Evolutionary conservation across 2,797 vertebrate species (phyloP).

Genomic region (Crax fasciolata): DNA sequence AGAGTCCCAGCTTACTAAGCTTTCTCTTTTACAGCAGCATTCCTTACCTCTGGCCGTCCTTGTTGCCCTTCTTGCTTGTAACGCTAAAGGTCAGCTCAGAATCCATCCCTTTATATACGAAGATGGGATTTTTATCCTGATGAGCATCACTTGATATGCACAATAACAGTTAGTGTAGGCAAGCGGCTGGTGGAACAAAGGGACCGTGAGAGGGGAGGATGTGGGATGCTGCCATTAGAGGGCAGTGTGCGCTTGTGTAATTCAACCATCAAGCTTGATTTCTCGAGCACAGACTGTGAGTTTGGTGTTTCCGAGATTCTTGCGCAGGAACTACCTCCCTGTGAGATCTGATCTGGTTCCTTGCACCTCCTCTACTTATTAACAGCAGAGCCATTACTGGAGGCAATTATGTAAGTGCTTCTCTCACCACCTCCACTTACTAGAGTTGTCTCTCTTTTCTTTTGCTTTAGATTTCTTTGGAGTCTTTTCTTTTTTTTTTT

Average conservation of each 20-base stretch:
- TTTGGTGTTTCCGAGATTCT: background rate
- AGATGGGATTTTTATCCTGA: background rate
- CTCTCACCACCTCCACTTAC: background rate
- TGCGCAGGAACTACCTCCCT: background rate
- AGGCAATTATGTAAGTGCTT: background rate
- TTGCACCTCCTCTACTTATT: background rate
- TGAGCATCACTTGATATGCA: background rate
- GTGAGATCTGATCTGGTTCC: background rate
- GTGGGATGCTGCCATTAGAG: conserved; percentile 44
- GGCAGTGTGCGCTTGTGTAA: conserved; percentile 47
- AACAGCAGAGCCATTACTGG: background rate
- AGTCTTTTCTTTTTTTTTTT: background rate
- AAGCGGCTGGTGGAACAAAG: background rate
- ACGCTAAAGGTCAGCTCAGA: background rate
- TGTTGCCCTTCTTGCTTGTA: background rate
- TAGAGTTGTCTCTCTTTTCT: background rate
- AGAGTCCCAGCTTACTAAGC: background rate
- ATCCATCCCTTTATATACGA: background rate
- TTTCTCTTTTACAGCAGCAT: accelerated
- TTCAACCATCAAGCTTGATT: background rate
- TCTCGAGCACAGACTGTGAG: background rate
- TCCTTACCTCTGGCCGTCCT: background rate
- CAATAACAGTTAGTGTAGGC: background rate
- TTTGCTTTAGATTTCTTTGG: background rate
- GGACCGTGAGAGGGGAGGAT: background rate